phyloP scores from a whole-genome alignment of 2,888 invertebrate genomes.

The Odontomyia ornata region DNA sequence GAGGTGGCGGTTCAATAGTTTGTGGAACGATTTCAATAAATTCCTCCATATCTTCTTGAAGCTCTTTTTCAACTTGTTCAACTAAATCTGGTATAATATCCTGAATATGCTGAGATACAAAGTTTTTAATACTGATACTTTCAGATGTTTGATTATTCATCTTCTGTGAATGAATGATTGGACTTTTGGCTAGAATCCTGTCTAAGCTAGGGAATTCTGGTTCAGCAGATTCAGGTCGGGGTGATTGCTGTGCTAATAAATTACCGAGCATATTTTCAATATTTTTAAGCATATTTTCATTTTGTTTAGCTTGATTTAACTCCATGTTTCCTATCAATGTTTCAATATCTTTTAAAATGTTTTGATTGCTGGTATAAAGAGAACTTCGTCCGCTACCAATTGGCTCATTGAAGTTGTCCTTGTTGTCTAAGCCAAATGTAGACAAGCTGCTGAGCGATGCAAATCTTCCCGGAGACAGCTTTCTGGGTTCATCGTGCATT shows the following conservation, averaged over 20 bases:
- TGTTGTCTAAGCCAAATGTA: conserved; percentile 52
- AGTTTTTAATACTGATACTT: conserved; percentile 59
- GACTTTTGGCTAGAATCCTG: conserved; percentile 62
- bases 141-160: conserved; percentile 18
- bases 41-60: conserved; percentile 54
- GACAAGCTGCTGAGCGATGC: conserved; percentile 51
- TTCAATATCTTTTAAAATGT: conserved; percentile 63
- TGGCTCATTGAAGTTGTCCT: conserved; percentile 50
- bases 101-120: conserved; percentile 64
- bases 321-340: conserved; percentile 64
- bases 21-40: conserved; percentile 10
- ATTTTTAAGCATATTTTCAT: conserved; percentile 58
- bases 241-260: conserved; percentile 52
- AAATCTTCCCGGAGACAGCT: conserved; percentile 24
- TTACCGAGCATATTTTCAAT: conserved; percentile 61
- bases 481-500: conserved; percentile 34
- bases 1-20: conserved; percentile 44
- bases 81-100: conserved; percentile 63
- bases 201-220: conserved; percentile 52
- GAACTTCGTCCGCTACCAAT: conserved; percentile 55
- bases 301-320: conserved; percentile 62
- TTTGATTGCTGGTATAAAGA: conserved; percentile 52
- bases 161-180: conserved; percentile 55
- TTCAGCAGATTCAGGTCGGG: conserved; percentile 53
- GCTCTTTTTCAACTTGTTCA: conserved; percentile 62